These are phyloP conservation scores for Caerostris darwini DNA, from an alignment of 1,140 invertebrate species.

Conservation along the genomic window DNA sequence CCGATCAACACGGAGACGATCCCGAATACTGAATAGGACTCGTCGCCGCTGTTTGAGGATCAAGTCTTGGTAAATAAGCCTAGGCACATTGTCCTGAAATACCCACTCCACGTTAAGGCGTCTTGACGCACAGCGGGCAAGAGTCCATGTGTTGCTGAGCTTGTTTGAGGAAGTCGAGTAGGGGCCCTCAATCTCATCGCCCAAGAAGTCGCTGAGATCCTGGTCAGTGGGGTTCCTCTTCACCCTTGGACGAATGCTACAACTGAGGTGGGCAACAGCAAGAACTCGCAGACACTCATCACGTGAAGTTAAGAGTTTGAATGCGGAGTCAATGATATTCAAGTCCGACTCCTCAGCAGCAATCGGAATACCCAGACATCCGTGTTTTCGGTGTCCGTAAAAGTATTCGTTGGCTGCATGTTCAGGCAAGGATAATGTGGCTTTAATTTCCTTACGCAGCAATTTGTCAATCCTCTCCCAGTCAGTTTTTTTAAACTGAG, in stretches of 20 bases:
- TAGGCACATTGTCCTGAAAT: not conserved
- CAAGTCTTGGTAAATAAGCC: too few relatives aligned
- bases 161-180: not conserved
- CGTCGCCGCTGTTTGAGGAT: too few relatives aligned
- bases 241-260: accelerated
- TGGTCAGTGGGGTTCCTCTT: accelerated
- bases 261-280: not conserved
- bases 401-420: not conserved
- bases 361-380: not conserved
- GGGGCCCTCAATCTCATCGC: not conserved
- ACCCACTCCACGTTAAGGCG: not conserved
- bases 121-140: not conserved
- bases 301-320: conserved; percentile 3
- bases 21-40: not conserved
- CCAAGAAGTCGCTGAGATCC: not conserved
- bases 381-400: not conserved
- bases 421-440: not conserved
- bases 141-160: not conserved
- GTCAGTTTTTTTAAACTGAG: not conserved
- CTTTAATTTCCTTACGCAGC: not conserved
- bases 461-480: not conserved
- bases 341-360: not conserved
- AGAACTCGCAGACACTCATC: accelerated
- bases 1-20: too few relatives aligned
- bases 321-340: not conserved